Base-by-base conservation (phyloP, 2,888 invertebrate species). In the Parthenolecanium corni region DNA sequence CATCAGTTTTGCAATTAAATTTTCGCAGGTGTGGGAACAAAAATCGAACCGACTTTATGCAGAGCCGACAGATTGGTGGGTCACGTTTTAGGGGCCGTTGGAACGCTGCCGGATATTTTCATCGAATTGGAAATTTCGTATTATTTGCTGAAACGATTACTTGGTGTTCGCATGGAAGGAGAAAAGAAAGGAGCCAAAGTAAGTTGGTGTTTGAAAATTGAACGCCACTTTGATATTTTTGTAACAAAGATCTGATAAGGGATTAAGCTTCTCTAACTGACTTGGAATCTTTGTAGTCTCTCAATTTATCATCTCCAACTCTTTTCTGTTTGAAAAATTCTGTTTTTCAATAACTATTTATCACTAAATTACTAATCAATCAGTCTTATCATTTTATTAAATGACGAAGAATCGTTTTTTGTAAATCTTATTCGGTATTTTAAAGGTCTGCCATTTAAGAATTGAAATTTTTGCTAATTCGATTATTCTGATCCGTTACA, bases 111-210 rank as follows among this genome's bases (percentile, higher is more conserved):
- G 0, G 91, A 93, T 69, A 98, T 98, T 72, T 97, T 91, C 76
- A 93, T 92, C 68, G 97, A 96, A 76, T 82, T 98, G 67, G 97
- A 98, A 80, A 93, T 98, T 72, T 94, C 94, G 18, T 99, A 96
- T 77, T 96, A 94, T 76, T 80, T 99, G 67, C 78, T 99, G 66
- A 89, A 97, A 73, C 84, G 98, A 69, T 79, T 98, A 67, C 81
- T 98, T 49, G 98, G 98, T 52, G 98, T 99, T 2, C 86, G 96
- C 72, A 97, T 92, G 0, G 98, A 99, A 75, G 98, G 96, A 2
- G 97, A 97, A 75, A 97, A 96, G 74, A 97, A 98, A 74, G 98
- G 90, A 16, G 97, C 97, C 11, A 96, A 93, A 78, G 97, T 82
- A 70, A 69, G 66, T 65, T 40, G 31, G 31, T 6, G 9, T 61